Evolutionary conservation across 2,797 vertebrate species (phyloP).

Genomic region (Chelon auratus): DNA sequence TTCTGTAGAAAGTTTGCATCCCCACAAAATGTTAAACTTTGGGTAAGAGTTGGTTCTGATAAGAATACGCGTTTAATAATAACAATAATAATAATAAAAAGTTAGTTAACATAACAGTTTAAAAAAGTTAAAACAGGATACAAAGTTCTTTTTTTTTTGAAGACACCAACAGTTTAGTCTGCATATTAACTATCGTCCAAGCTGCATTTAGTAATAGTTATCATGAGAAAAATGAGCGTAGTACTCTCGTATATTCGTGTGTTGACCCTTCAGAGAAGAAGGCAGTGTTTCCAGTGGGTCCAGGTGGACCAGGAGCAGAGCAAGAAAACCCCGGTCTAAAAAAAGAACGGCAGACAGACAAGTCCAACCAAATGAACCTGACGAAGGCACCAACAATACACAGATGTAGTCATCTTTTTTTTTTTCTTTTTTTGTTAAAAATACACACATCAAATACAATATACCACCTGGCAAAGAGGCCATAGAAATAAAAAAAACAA

Average conservation of each 20-base stretch:
- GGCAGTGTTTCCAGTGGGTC: constrained; percentile 71
- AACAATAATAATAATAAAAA: too few relatives aligned
- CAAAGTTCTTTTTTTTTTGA: constrained; percentile 25
- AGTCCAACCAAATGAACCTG: constrained; percentile 76
- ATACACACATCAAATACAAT: constrained; percentile 76
- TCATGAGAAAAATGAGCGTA: constrained; percentile 24
- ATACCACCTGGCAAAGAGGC: constrained; percentile 72
- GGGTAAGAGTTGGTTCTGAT: constrained; percentile 9
- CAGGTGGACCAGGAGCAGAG: constrained; percentile 64
- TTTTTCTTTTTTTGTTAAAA: constrained; percentile 57
- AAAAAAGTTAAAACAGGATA: constrained; percentile 37
- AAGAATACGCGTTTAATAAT: background rate
- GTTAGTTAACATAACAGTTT: constrained; percentile 1
- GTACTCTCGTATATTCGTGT: constrained; percentile 13
- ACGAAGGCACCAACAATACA: constrained; percentile 84
- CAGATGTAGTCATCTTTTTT: constrained; percentile 72
- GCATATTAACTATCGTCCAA: constrained; percentile 46
- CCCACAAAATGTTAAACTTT: constrained; percentile 29
- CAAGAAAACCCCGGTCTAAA: constrained; percentile 54
- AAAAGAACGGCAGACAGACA: constrained; percentile 70
- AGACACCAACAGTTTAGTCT: constrained; percentile 52
- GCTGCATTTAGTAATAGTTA: constrained; percentile 41
- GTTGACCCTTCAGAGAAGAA: constrained; percentile 50
- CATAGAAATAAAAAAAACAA: constrained; percentile 47
- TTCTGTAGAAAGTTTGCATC: constrained; percentile 57